These are phyloP conservation scores for Sebastes nivosus DNA, from an alignment of 2,797 vertebrate species.

Conservation along the genomic window DNA sequence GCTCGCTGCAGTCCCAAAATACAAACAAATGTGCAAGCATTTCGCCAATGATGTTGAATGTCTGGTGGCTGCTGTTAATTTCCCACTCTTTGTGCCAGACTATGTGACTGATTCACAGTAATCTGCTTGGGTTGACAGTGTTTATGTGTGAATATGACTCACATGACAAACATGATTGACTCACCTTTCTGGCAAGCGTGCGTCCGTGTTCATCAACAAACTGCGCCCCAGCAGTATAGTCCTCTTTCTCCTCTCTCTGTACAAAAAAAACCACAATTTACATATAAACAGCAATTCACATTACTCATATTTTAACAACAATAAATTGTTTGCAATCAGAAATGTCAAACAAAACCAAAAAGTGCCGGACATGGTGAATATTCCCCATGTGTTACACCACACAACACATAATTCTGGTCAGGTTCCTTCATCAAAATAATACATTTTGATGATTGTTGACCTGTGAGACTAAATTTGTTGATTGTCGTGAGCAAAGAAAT, in stretches of 20 bases:
- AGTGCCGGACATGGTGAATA: constrained; percentile 12
- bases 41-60: not conserved
- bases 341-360: constrained; percentile 41
- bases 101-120: constrained; percentile 10
- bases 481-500: constrained; percentile 45
- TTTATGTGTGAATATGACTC: constrained; percentile 10
- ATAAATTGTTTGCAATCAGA: not conserved
- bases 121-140: not conserved
- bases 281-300: not conserved
- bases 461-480: constrained; percentile 18
- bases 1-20: constrained; percentile 6
- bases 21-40: not conserved
- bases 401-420: constrained; percentile 52
- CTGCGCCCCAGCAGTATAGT: constrained; percentile 84
- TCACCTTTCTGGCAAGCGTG: constrained; percentile 86
- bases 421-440: constrained; percentile 52
- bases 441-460: constrained; percentile 49
- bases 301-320: not conserved
- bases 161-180: not conserved
- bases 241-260: constrained; percentile 87
- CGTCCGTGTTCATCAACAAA: constrained; percentile 91
- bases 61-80: constrained; percentile 36
- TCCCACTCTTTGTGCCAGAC: constrained; percentile 13
- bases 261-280: constrained; percentile 30
- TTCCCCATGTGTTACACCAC: constrained; percentile 52